Percentiles rank a stretch among this genome's conserved stretches.
These are phyloP conservation scores for Scelioninae gen. 1 DNA, from an alignment of 2,888 invertebrate genomes.

Conservation along the genomic window DNA sequence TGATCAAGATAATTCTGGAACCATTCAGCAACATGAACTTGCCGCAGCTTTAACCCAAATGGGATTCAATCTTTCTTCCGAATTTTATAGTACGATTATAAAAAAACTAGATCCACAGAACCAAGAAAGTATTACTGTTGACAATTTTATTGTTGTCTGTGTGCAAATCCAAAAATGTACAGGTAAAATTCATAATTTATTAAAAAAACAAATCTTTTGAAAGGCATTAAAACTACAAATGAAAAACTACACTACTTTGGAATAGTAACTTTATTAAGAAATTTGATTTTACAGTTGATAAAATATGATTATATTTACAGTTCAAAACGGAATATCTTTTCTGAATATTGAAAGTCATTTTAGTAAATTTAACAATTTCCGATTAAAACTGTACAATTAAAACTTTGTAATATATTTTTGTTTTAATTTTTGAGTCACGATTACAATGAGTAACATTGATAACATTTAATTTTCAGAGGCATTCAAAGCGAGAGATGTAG, in stretches of 20 bases:
- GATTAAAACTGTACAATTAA: background rate
- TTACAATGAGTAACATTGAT: background rate
- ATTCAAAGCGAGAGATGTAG: slow-evolving; percentile 91
- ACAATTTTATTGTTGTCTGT: slow-evolving; percentile 94
- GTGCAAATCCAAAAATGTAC: slow-evolving; percentile 94
- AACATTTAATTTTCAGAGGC: slow-evolving; percentile 87
- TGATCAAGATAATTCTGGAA: slow-evolving; percentile 93
- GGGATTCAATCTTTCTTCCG: slow-evolving; percentile 93
- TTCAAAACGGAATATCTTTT: no score
- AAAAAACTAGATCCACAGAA: slow-evolving; percentile 88
- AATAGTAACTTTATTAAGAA: slow-evolving; percentile 24
- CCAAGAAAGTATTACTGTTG: slow-evolving; percentile 89
- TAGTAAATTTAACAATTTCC: no score
- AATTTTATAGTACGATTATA: slow-evolving; percentile 90
- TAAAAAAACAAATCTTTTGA: no score
- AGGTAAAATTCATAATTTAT: slow-evolving; percentile 75
- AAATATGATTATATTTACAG: slow-evolving; percentile 28
- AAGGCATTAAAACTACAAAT: no score
- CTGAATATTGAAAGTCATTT: no score
- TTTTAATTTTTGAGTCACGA: background rate
- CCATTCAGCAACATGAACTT: slow-evolving; percentile 92
- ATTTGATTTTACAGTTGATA: slow-evolving; percentile 15
- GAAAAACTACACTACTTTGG: background rate
- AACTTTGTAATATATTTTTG: no score
- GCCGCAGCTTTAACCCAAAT: slow-evolving; percentile 91